Evolutionary conservation across 1,140 invertebrate genomes (phyloP), one percentile per base, ranked within the genome.

Genomic region (Trichonephila clavipes): DNA sequence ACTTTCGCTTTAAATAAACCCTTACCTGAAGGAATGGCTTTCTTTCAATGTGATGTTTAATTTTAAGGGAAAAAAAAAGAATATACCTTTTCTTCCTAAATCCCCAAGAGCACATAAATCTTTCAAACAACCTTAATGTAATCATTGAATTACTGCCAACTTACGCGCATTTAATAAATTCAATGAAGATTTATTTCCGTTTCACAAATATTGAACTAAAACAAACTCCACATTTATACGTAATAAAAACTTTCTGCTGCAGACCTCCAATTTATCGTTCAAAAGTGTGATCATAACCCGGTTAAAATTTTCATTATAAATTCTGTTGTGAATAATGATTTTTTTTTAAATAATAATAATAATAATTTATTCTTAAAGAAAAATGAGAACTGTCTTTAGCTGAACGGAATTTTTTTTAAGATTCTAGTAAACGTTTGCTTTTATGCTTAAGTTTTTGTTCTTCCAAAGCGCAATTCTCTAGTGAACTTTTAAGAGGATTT

Each of bases 101-200:
- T 40, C 72, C 72, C 0, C 18, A 77, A 8, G 14, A 77, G 24
- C 18, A 16, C 16, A 12, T 51, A 77, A 77, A 77, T 7, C 28
- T 40, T 40, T 77, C 72, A 64, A 64, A 64, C 18, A 64, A 19
- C 62, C 18, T 64, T 64, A 64, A 64, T 64, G 16, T 16, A 64
- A 18, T 77, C 14, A 40, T 77, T 77, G 62, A 77, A 77, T 77
- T 77, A 18, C 72, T 5, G 34, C 28, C 28, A 77, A 77, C 14
- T 77, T 28, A 77, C 69, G 72, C 51, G 51, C 51, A 51, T 77
- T 34, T 77, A 77, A 77, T 77, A 77, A 77, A 77, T 77, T 77
- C 34, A 34, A 34, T 34, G 18, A 40, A 40, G 72, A 77, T 77
- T 69, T 34, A 40, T 77, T 77, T 18, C 18, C 4, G 16, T 77